A percentile compares a stretch with the other conserved stretches of the same genome.
phyloP scores from a whole-genome alignment of 2,113 vertebrate species.

The Corvus hawaiiensis region DNA sequence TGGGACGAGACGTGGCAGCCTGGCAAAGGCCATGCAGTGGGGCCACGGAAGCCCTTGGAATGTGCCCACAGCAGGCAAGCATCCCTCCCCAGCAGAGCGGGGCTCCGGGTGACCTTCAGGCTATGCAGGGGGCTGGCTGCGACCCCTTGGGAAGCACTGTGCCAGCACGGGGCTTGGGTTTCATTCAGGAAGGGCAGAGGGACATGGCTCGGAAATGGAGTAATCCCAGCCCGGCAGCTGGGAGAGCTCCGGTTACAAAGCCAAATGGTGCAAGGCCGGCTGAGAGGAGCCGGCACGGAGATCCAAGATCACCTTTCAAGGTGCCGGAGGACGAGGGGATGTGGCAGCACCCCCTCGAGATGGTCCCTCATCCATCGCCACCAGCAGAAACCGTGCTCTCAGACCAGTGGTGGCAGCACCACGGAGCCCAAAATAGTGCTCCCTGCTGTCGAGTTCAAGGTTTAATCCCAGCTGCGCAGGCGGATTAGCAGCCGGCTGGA shows the following conservation, averaged over 20 bases:
- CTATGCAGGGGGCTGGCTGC: neutral
- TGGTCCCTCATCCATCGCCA: neutral
- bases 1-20: neutral
- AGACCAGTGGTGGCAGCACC: neutral
- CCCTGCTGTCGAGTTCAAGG: neutral
- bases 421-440: neutral
- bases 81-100: neutral
- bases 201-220: conserved; percentile 61
- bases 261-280: neutral
- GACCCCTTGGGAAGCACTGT: conserved; percentile 15
- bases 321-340: conserved; percentile 4
- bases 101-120: neutral
- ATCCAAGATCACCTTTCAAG: conserved; percentile 63
- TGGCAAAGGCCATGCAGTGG: accelerated
- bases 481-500: conserved; percentile 17
- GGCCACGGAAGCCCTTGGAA: neutral
- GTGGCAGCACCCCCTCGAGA: neutral
- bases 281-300: neutral
- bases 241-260: conserved; percentile 65
- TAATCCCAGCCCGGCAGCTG: conserved; percentile 66
- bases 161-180: conserved; percentile 49
- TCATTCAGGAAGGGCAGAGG: conserved; percentile 68
- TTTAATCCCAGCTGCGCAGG: conserved; percentile 39
- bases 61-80: neutral
- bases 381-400: neutral